Evolutionary conservation across 64 coral and sea anemone species (phyloP), one percentile per base, ranked within the genome.

Genomic region (Trachythela sp.): DNA sequence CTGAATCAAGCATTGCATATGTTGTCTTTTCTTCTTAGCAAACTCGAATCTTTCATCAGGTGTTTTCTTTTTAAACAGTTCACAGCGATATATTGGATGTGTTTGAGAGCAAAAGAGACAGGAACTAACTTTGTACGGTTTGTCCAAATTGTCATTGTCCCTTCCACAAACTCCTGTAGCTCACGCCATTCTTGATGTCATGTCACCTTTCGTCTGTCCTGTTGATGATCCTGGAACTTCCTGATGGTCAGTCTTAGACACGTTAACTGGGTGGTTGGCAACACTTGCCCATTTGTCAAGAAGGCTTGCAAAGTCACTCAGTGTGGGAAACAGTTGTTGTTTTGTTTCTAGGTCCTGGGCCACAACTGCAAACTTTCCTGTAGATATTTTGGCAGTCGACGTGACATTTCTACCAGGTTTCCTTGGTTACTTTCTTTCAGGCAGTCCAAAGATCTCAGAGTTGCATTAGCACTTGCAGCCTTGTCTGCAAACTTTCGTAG

Each of bases 401-500:
- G 36, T 34, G 85, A 2, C 89, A 91, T 91, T 22, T 84, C 58
- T 34, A 85, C 89, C 48, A 91, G 50, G 34, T 85, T 85, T 36
- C 89, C 33, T 45, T 85, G 89, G 32, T 91, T 91, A 56, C 84
- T 54, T 48, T 86, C 50, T 18, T 50, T 54, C 89, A 72, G 38
- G 40, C 83, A 68, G 83, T 85, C 70, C 58, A 85, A 31, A 39
- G 58, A 91, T 45, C 31, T 42, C 41, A 91, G 54, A 0, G 83
- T 91, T 18, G 89, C 54, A 34, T 31, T 22, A 30, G 89, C 89
- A 48, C 33, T 70, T 24, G 89, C 84, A 86, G 58, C 54, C 56
- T 41, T 45, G 56, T 91, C 89, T 84, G 89, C 89, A 84, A 85
- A 91, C 59, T 91, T 91, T 54, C 27, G 54, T 48, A 70, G 41